A percentile compares a stretch with the other conserved stretches of the same genome.
phyloP scores from a whole-genome alignment of 2,113 vertebrate species.

The Craseonycteris thonglongyai region DNA sequence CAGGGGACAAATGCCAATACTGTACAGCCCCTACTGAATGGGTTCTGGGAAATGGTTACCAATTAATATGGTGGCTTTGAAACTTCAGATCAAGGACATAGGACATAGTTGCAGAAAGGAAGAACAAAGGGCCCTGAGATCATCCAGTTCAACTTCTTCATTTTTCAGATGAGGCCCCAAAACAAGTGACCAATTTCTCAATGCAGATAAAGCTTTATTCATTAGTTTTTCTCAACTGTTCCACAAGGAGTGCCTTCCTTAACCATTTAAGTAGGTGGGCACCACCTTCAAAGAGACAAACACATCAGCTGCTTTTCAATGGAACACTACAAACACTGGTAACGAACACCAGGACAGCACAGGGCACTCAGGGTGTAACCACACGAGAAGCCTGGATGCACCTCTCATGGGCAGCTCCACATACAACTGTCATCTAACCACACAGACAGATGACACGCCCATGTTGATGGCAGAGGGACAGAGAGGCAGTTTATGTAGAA shows the following conservation, averaged over 20 bases:
- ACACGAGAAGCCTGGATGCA: too few relatives aligned
- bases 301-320: neutral
- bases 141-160: neutral
- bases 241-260: neutral
- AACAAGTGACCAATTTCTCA: neutral
- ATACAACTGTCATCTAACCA: neutral
- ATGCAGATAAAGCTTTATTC: neutral
- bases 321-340: fast-evolving
- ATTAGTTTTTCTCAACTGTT: neutral
- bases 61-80: neutral
- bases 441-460: fast-evolving
- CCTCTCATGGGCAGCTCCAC: neutral
- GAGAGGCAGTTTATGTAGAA: neutral
- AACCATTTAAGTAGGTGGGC: neutral
- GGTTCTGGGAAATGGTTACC: neutral
- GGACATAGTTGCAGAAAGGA: neutral
- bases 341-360: neutral
- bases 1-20: neutral
- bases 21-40: neutral
- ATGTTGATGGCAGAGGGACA: fast-evolving
- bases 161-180: neutral
- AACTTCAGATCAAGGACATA: neutral
- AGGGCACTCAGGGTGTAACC: neutral
- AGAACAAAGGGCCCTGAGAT: neutral
- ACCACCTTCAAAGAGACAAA: neutral